Conservation (phyloP, 2,113 vertebrate species). For the Strix aluco region DNA sequence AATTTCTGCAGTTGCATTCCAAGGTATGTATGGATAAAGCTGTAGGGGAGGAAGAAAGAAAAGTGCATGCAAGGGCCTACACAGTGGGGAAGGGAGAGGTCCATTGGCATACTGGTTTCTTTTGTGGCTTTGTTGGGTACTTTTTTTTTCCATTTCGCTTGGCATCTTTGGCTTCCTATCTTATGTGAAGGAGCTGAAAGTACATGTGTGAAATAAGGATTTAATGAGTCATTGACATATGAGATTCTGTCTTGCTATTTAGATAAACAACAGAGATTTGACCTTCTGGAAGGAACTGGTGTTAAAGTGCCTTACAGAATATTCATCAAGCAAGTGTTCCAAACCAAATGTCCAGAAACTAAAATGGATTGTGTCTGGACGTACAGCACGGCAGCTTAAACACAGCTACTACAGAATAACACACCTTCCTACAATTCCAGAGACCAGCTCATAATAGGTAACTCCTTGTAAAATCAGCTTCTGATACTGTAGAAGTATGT, state of each 20-base stretch:
- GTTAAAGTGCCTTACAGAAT: slow-evolving; percentile 91
- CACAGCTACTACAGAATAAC: slow-evolving; percentile 93
- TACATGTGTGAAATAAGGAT: background rate
- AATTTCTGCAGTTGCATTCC: slow-evolving; percentile 82
- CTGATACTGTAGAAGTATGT: background rate
- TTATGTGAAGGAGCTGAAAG: background rate
- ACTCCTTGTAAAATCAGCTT: background rate
- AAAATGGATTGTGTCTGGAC: slow-evolving; percentile 94
- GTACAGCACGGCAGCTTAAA: slow-evolving; percentile 90
- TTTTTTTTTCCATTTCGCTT: background rate
- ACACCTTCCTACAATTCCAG: slow-evolving; percentile 95
- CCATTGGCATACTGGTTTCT: background rate
- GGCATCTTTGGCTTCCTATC: background rate
- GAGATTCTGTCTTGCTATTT: background rate
- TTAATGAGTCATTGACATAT: background rate
- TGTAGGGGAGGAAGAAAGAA: background rate
- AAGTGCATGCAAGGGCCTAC: background rate
- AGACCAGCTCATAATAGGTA: slow-evolving; percentile 78
- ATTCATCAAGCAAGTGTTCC: slow-evolving; percentile 87
- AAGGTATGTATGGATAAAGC: slow-evolving; percentile 71
- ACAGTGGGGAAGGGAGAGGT: background rate
- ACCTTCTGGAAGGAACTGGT: slow-evolving; percentile 88
- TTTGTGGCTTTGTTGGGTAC: background rate
- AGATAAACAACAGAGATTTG: slow-evolving; percentile 88
- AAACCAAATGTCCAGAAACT: slow-evolving; percentile 90